These are phyloP conservation scores for Copsychus sechellarum DNA, from an alignment of 2,113 vertebrate genomes.

Conservation along the genomic window DNA sequence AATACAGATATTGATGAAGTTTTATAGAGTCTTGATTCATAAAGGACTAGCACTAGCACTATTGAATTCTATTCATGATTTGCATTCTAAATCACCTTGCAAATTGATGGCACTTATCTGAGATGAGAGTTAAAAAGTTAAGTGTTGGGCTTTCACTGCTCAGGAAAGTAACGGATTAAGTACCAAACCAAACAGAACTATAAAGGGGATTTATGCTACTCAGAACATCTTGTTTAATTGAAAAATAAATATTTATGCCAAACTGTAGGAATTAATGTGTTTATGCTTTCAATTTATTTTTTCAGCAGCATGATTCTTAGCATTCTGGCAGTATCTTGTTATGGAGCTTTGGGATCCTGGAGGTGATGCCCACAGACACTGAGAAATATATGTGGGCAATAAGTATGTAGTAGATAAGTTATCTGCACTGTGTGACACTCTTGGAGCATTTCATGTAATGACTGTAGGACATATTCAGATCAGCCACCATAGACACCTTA, in stretches of 20 bases:
- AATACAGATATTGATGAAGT: slow-evolving; percentile 65
- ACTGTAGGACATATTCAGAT: neutral
- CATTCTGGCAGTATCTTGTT: neutral
- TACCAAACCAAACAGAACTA: slow-evolving; percentile 38
- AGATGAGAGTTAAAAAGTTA: slow-evolving; percentile 60
- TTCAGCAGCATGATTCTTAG: neutral
- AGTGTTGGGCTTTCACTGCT: slow-evolving; percentile 39
- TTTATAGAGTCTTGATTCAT: slow-evolving; percentile 60
- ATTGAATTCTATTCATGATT: slow-evolving; percentile 43
- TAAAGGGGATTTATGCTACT: slow-evolving; percentile 58
- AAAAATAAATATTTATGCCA: slow-evolving; percentile 1
- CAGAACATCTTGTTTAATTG: slow-evolving; percentile 46
- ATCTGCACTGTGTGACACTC: neutral
- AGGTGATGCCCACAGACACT: neutral
- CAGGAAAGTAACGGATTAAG: slow-evolving; percentile 40
- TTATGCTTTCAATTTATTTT: slow-evolving; percentile 29
- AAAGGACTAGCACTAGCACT: slow-evolving; percentile 13
- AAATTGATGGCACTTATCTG: slow-evolving; percentile 64
- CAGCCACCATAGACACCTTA: neutral
- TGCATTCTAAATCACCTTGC: slow-evolving; percentile 60
- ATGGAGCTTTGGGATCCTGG: neutral
- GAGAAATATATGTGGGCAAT: neutral
- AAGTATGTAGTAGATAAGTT: neutral
- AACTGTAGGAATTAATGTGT: neutral
- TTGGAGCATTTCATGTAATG: neutral